Evolutionary conservation across 2,888 invertebrate species (phyloP), one percentile per base, ranked within the genome.

Genomic region (Marronus borbonicus): DNA sequence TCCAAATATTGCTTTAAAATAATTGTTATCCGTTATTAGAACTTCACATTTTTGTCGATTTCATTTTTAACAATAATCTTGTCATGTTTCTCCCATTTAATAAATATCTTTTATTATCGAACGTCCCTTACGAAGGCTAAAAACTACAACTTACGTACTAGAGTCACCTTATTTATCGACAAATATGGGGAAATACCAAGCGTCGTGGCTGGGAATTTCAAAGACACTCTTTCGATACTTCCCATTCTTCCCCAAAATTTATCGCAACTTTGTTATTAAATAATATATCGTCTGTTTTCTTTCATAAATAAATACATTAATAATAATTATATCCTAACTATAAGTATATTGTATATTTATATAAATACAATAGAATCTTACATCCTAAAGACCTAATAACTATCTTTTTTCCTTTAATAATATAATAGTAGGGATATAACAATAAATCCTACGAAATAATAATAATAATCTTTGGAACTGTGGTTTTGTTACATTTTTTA

Each of bases 1-100:
- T 81, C 69, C 80, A 77, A 80, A 82, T 82, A 82, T 82, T 82
- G 81, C 81, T 82, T 79, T 81, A 76, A 80, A 72, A 77, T 78
- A 80, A 79, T 80, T 81, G 69, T 80, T 78, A 62, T 66, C 31
- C 31, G 31, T 36, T 36, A 36, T 36, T 36, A 36, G 5, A 36
- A 36, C 3, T 36, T 36, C 31, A 36, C 31, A 36, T 36, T 36
- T 24, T 36, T 36, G 31, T 36, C 14, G 7, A 8, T 72, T 66
- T 66, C 20, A 36, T 28, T 66, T 68, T 68, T 49, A 60, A 28
- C 31, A 62, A 12, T 44, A 12, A 44, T 62, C 31, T 62, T 28
- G 62, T 28, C 24, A 28, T 50, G 49, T 20, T 14, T 0, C 28
- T 68, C 49, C 7, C 14, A 20, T 68, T 68, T 39, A 50, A 39